Base-by-base conservation (phyloP, 2,888 invertebrate genomes). In the Patella ulyssiponensis region DNA sequence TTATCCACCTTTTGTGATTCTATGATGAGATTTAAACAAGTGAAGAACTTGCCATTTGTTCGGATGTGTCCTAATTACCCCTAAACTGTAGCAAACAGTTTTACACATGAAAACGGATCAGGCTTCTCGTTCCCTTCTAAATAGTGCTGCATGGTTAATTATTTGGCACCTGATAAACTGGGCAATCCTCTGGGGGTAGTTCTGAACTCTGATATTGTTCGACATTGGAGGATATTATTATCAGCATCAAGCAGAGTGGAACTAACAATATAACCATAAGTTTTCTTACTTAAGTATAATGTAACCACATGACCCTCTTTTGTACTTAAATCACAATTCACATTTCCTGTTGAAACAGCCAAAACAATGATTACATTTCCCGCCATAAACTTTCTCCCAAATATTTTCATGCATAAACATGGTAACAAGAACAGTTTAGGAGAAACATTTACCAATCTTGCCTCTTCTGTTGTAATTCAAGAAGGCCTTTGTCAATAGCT, bases 1-100 rank as follows among this genome's bases (percentile, higher is more conserved):
- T 64, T 64, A 64, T 64, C 64, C 64, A 64, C 64, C 64, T 64
- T 64, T 64, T 64, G 64, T 64, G 64, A 64, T 64, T 64, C 20
- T 64, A 23, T 64, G 64, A 64, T 64, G 64, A 23, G 64, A 64
- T 64, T 64, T 64, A 64, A 64, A 64, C 64, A 64, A 64, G 64
- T 64, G 64, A 64, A 64, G 23, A 64, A 64, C 64, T 64, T 64
- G 64, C 64, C 20, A 23, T 64, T 64, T 64, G 64, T 64, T 64
- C 23, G 23, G 64, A 64, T 23, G 20, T 64, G 64, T 64, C 64
- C 64, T 64, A 64, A 64, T 64, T 64, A 64, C 64, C 64, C 64
- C 23, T 64, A 12, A 44, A 44, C 64, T 64, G 20, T 64, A 23
- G 23, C 9, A 20, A n/a, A 12, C 23, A 23, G 5, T 23, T 64